phyloP scores from a whole-genome alignment of 1,140 invertebrate genomes.

The Bombus pascuorum region DNA sequence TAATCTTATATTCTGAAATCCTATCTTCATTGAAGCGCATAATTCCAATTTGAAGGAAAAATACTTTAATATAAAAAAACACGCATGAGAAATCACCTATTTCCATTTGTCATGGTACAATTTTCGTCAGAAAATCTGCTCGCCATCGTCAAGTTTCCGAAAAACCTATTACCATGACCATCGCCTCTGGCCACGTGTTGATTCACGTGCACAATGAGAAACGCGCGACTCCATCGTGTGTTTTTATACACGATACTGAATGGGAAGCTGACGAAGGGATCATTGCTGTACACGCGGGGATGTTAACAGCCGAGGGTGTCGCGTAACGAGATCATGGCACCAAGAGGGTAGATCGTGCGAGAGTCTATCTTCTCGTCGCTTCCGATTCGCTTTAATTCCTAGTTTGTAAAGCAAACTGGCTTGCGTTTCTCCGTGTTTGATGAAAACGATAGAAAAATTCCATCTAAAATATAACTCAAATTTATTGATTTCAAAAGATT shows the following conservation, averaged over 20 bases:
- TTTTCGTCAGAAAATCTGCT: constrained; percentile 1
- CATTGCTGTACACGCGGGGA: constrained; percentile 7
- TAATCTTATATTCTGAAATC: too few relatives aligned
- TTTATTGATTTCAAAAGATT: too few relatives aligned
- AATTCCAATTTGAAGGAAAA: too few relatives aligned
- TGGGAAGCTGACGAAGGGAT: constrained; percentile 39
- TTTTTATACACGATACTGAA: constrained; percentile 57
- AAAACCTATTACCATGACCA: constrained; percentile 67
- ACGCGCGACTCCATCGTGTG: constrained; percentile 21
- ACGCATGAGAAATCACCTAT: not conserved
- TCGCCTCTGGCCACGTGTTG: constrained; percentile 71
- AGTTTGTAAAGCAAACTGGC: too few relatives aligned
- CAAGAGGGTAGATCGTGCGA: constrained; percentile 52
- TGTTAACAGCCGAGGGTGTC: constrained; percentile 60
- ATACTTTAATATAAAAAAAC: not conserved
- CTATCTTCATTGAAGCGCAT: too few relatives aligned
- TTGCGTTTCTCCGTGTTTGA: not conserved
- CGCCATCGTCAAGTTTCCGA: constrained; percentile 48
- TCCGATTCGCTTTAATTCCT: constrained; percentile 14
- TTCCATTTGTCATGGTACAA: constrained; percentile 1
- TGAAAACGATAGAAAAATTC: too few relatives aligned
- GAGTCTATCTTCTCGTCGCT: constrained; percentile 49
- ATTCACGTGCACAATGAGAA: constrained; percentile 70
- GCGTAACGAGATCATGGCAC: constrained; percentile 61
- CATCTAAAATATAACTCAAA: too few relatives aligned